phyloP scores from a whole-genome alignment of 2,113 vertebrate genomes.

The Melanostigma gelatinosum region DNA sequence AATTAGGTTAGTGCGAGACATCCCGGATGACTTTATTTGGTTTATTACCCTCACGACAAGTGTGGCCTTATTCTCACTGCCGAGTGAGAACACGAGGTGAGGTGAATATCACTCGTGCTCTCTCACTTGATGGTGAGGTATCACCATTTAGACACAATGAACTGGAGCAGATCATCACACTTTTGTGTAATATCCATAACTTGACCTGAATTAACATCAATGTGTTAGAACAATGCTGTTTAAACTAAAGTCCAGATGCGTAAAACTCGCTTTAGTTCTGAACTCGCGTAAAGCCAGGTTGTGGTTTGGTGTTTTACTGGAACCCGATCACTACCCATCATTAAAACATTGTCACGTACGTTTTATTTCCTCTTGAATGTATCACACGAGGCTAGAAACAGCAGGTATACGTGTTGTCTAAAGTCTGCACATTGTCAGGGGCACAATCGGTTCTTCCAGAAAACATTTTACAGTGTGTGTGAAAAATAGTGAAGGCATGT shows the following conservation, averaged over 20 bases:
- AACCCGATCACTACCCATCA: not conserved
- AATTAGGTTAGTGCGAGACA: slow-evolving; percentile 90
- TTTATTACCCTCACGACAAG: slow-evolving; percentile 23
- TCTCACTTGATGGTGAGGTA: not conserved
- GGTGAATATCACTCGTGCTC: not conserved
- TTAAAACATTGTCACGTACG: not conserved
- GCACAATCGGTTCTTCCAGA: not conserved
- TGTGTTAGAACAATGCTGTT: not conserved
- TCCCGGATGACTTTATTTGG: slow-evolving; percentile 47
- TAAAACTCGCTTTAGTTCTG: not conserved
- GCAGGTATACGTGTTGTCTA: not conserved
- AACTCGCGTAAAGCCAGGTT: not conserved
- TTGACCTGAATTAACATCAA: not conserved
- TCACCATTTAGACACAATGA: not conserved
- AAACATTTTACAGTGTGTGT: not conserved
- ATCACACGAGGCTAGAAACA: not conserved
- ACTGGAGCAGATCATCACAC: not conserved
- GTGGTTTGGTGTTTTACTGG: not conserved
- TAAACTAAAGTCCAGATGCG: not conserved
- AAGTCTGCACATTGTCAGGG: not conserved
- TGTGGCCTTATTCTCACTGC: slow-evolving; percentile 7
- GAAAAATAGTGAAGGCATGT: slow-evolving; percentile 1
- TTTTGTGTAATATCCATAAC: not conserved
- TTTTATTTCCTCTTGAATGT: not conserved
- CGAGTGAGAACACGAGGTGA: not conserved